phyloP scores from a whole-genome alignment of 35 echinoderm and acorn worm species.

The Ptychodera flava region DNA sequence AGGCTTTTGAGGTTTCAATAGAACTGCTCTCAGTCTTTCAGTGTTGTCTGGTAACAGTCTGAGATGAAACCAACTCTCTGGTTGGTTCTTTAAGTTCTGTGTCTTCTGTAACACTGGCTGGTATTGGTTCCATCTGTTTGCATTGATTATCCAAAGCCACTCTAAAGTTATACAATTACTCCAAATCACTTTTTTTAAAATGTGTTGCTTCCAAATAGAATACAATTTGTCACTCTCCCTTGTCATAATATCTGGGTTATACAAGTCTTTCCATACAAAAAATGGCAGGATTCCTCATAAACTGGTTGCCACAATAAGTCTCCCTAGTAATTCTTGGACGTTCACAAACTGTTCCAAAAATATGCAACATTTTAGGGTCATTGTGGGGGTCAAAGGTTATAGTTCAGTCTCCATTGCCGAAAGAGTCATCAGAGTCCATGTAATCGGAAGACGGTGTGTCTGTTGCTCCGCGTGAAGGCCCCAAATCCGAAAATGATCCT shows the following conservation, averaged over 20 bases:
- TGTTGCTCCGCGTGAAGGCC: conserved; percentile 82
- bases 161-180: background rate
- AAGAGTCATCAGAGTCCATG: conserved; percentile 68
- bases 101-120: too few relatives aligned
- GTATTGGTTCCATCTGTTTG: background rate
- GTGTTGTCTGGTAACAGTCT: too few relatives aligned
- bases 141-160: background rate
- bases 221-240: background rate
- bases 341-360: too few relatives aligned
- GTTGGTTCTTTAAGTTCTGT: too few relatives aligned
- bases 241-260: background rate
- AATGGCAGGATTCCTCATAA: background rate
- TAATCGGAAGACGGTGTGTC: conserved; percentile 84
- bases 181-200: background rate
- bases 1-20: too few relatives aligned
- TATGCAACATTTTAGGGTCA: too few relatives aligned
- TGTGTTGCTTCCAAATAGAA: background rate
- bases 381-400: background rate
- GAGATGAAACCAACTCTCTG: too few relatives aligned
- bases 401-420: background rate
- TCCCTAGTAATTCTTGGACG: background rate
- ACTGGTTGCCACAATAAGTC: background rate
- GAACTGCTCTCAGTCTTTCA: too few relatives aligned
- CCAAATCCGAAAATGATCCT: conserved; percentile 81
- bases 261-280: background rate